phyloP scores from a whole-genome alignment of 2,797 vertebrate genomes.

The Myotis pilosus region DNA sequence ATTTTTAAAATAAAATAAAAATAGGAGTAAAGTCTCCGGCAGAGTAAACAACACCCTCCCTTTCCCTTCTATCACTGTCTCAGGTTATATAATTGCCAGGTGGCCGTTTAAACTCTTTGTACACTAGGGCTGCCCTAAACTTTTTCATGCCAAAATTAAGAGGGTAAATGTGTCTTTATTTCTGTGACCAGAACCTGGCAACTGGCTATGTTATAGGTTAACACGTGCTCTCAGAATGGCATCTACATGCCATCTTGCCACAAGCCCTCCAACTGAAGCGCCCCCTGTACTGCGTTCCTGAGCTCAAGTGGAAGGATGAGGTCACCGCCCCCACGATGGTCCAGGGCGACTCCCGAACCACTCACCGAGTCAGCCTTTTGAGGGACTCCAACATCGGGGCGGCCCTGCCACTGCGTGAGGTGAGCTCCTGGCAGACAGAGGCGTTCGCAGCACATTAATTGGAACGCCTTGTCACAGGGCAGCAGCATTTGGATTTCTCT shows the following conservation, averaged over 20 bases:
- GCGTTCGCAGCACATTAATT: conserved; percentile 56
- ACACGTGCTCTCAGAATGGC: neutral
- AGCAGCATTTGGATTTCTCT: conserved; percentile 64
- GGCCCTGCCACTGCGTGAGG: conserved; percentile 28
- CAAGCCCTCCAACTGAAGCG: neutral
- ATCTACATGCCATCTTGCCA: neutral
- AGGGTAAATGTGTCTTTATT: conserved; percentile 9
- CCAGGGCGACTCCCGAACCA: neutral
- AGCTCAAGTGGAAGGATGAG: neutral
- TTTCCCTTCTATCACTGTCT: neutral
- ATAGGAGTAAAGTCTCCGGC: neutral
- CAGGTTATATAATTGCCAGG: neutral
- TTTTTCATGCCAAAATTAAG: conserved; percentile 39
- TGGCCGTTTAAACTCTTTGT: neutral
- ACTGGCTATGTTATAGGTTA: neutral
- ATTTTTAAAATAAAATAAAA: neutral
- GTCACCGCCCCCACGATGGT: neutral
- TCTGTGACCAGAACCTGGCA: conserved; percentile 49
- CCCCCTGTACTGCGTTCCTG: neutral
- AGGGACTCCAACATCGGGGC: neutral
- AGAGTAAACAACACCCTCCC: neutral
- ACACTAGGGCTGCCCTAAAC: conserved; percentile 12
- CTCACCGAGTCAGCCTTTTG: conserved; percentile 23
- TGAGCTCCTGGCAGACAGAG: conserved; percentile 31
- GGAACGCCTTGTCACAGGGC: conserved; percentile 28